Conservation (phyloP, 1,140 invertebrate species). For the Aphidius ervi region DNA sequence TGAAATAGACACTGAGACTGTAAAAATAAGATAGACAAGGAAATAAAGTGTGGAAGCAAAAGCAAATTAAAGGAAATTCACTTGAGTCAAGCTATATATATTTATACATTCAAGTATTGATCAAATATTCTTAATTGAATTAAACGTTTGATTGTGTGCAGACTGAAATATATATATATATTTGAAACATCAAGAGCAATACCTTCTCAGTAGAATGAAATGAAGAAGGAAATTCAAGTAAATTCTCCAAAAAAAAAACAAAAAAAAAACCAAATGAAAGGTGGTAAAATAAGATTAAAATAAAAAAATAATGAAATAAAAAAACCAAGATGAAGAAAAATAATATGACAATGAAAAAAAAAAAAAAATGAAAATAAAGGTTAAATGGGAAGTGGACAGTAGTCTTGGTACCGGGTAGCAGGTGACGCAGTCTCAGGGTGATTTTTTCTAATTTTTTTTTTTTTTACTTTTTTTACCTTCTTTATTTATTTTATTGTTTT, state of each 20-base stretch:
- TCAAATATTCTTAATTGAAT: slow-evolving; percentile 28
- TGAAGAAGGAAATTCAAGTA: slow-evolving; percentile 4
- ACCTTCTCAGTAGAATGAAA: too few relatives aligned
- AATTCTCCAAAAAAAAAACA: neutral
- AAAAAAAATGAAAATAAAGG: slow-evolving; percentile 4
- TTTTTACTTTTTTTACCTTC: neutral
- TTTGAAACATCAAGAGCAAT: too few relatives aligned
- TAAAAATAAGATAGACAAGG: slow-evolving; percentile 1
- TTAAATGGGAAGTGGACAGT: slow-evolving; percentile 12
- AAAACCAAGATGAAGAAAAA: slow-evolving; percentile 1
- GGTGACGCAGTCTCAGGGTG: slow-evolving; percentile 35
- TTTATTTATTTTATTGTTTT: neutral
- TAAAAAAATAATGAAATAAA: slow-evolving; percentile 1
- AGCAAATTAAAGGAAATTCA: too few relatives aligned
- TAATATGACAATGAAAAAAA: neutral
- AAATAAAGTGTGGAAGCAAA: slow-evolving; percentile 2
- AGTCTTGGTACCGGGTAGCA: slow-evolving; percentile 34
- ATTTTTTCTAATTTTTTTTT: slow-evolving; percentile 13
- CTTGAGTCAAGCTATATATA: too few relatives aligned
- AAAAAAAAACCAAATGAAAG: neutral
- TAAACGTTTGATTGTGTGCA: slow-evolving; percentile 27
- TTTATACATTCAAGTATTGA: neutral
- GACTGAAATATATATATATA: too few relatives aligned
- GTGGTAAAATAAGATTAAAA: neutral
- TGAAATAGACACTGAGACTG: too few relatives aligned